phyloP scores from a whole-genome alignment of 2,888 invertebrate genomes.

The Trichogramma evanescens region DNA sequence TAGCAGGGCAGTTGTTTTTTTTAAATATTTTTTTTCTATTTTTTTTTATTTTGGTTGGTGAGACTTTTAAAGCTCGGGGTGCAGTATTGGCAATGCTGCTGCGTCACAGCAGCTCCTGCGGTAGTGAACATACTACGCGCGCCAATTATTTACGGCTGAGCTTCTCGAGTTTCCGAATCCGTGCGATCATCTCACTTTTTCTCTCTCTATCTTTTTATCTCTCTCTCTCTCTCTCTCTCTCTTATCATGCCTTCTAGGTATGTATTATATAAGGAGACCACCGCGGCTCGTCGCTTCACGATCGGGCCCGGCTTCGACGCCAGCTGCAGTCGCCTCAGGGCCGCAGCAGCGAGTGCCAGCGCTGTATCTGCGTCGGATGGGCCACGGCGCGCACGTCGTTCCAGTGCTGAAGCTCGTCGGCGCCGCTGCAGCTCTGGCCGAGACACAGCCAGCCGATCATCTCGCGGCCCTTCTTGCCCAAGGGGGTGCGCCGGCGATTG shows the following conservation, averaged over 20 bases:
- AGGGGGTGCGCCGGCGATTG: constrained; percentile 82
- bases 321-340: constrained; percentile 40
- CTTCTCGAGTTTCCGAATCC: too few species aligned
- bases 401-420: constrained; percentile 90
- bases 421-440: constrained; percentile 84
- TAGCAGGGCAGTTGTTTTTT: not conserved
- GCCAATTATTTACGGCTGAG: too few species aligned
- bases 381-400: constrained; percentile 80
- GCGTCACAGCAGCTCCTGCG: too few species aligned
- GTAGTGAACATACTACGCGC: too few species aligned
- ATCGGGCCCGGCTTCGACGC: constrained; percentile 2
- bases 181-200: too few species aligned
- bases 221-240: too few species aligned
- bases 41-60: not conserved
- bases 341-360: constrained; percentile 83
- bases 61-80: not conserved
- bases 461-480: constrained; percentile 87
- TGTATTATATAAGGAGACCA: too few species aligned
- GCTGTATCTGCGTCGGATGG: constrained; percentile 82
- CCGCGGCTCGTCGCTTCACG: constrained; percentile 25
- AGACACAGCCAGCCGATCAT: constrained; percentile 96
- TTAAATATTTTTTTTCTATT: not conserved
- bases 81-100: not conserved
- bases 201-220: constrained; percentile 10
- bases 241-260: too few species aligned